Base-by-base conservation (phyloP, 2,888 invertebrate species). In the Congeria kusceri region DNA sequence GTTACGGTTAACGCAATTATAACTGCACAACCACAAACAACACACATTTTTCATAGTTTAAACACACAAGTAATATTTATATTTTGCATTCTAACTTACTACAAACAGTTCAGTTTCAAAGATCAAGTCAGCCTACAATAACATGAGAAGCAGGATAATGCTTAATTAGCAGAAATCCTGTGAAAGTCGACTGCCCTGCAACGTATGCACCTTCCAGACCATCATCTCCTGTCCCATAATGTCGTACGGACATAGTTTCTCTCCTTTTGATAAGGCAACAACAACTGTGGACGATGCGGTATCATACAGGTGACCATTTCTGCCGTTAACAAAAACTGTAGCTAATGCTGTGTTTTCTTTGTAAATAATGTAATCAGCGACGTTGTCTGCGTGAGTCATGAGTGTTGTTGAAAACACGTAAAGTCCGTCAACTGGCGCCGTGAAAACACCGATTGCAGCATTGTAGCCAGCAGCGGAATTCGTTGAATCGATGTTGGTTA, bases 371-470 rank as follows among this genome's bases (percentile, higher is more conserved):
- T 20, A 20, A 25, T 53, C n/a, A 7, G 25, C 23, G 18, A 9
- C 9, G 18, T 53, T 15, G 53, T 53, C 53, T 53, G 13, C 23
- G 7, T 23, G 25, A 1, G 23, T 25, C 53, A 53, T 53, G 9
- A 53, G 20, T 53, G 53, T 53, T 20, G 53, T 23, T 25, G 53
- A 53, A 25, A 53, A 53, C 25, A 53, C 23, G 53, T 53, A 53
- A 9, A 53, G 53, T 53, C 53, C 53, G 11, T 53, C 53, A 3
- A 53, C 53, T 7, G 53, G 53, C 2, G 53, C 53, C 25, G 53
- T 53, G 25, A 53, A 53, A 5, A 53, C 11, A 5, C 53, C 53
- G 9, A 20, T 23, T 15, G 20, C 25, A 18, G 53, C 23, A 20
- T 20, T 53, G 20, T 53, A 53, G 11, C 53, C 53, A 25, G 23